Conservation (phyloP, 2,113 vertebrate genomes). For the Zosterops pallidus region DNA sequence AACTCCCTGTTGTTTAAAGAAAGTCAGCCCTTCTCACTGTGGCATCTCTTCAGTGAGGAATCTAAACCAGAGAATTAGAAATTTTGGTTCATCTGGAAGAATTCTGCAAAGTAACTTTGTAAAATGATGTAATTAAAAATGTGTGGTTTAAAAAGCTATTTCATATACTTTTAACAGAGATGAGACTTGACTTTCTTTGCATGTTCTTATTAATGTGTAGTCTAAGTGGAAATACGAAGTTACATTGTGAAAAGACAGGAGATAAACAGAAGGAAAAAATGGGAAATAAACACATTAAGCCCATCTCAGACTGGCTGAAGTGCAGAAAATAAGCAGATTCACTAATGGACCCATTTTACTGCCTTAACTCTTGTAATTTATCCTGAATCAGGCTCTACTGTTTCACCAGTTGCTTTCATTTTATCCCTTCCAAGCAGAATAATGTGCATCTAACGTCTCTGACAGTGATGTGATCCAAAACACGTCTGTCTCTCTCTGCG, state of each 20-base stretch:
- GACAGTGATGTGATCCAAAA: background rate
- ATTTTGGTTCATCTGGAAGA: background rate
- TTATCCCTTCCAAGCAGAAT: background rate
- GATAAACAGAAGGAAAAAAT: background rate
- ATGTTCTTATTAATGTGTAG: background rate
- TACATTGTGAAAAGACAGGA: background rate
- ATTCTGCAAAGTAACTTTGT: background rate
- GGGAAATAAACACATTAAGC: background rate
- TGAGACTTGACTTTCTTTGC: background rate
- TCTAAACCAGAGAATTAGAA: background rate
- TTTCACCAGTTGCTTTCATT: background rate
- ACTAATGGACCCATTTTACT: background rate
- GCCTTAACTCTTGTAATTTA: background rate
- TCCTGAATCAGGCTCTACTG: background rate
- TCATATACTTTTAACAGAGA: background rate
- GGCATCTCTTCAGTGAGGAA: background rate
- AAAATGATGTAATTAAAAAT: background rate
- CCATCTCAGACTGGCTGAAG: background rate
- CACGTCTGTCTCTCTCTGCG: fast-evolving
- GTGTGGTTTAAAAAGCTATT: background rate
- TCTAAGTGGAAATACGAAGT: background rate
- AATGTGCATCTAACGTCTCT: background rate
- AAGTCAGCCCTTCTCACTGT: background rate
- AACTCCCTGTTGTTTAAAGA: background rate
- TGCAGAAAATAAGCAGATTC: background rate